Conservation (phyloP, 2,888 invertebrate genomes). For the Pollenia griseotomentosa region DNA sequence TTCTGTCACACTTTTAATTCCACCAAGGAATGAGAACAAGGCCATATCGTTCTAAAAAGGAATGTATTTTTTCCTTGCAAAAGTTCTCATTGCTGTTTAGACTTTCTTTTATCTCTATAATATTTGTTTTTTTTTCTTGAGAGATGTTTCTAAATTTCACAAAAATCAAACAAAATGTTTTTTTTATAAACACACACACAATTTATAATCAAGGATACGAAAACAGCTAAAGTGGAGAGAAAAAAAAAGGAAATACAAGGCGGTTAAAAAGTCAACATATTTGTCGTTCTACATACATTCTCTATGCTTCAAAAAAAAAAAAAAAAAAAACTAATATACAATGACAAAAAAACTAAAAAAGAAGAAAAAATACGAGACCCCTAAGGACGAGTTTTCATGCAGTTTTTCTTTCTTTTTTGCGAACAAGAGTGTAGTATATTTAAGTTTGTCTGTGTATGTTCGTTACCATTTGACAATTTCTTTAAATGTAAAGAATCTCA, state of each 20-base stretch:
- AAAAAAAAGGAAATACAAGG: neutral
- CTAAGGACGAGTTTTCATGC: constrained; percentile 47
- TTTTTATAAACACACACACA: constrained; percentile 9
- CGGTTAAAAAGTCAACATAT: constrained; percentile 46
- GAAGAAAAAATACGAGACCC: neutral
- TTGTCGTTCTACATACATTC: constrained; percentile 47
- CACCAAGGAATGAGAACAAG: constrained; percentile 39
- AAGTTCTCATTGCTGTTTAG: constrained; percentile 37
- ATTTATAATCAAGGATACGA: constrained; percentile 28
- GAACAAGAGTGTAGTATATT: neutral
- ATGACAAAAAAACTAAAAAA: neutral
- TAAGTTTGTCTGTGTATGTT: neutral
- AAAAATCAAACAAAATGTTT: constrained; percentile 41
- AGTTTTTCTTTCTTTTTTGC: constrained; percentile 23
- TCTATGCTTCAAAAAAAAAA: too few relatives aligned
- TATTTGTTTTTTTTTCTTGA: neutral
- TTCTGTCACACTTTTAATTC: neutral
- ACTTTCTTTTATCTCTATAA: constrained; percentile 31
- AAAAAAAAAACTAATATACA: neutral
- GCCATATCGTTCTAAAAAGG: constrained; percentile 21
- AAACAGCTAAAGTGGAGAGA: neutral
- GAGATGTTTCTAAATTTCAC: neutral
- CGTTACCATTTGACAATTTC: constrained; percentile 39
- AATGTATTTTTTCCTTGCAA: constrained; percentile 20
- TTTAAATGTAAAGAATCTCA: constrained; percentile 46